Percentiles rank a stretch among this genome's conserved stretches.
Conservation (phyloP, 2,797 vertebrate species). For the Neosalanx taihuensis region DNA sequence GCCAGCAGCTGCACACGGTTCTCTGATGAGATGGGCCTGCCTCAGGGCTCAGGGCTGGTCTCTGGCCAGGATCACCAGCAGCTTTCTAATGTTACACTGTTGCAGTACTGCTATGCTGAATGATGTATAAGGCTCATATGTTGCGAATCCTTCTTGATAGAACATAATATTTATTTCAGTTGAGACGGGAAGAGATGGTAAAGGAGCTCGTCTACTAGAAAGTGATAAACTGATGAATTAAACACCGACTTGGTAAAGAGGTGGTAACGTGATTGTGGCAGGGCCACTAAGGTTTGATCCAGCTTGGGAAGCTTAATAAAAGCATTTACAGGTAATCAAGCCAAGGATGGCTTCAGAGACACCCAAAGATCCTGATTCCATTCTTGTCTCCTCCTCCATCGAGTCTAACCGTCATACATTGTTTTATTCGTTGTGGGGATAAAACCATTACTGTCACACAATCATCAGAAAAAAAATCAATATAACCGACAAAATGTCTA, state of each 20-base stretch:
- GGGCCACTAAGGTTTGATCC: neutral
- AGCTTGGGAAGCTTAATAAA: neutral
- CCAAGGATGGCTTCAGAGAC: conserved; percentile 51
- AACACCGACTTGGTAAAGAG: neutral
- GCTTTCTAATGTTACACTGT: neutral
- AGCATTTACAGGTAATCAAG: neutral
- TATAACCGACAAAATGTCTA: neutral
- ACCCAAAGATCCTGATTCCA: conserved; percentile 43
- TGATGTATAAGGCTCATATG: neutral
- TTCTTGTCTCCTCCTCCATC: conserved; percentile 33
- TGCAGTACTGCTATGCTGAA: neutral
- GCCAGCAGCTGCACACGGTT: neutral
- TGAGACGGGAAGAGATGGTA: conserved; percentile 30
- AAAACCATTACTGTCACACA: neutral
- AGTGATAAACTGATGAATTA: conserved; percentile 12
- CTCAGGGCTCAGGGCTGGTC: neutral
- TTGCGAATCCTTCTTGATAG: neutral
- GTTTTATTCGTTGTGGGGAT: conserved; percentile 20
- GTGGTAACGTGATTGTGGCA: neutral
- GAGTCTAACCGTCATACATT: conserved; percentile 23
- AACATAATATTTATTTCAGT: neutral
- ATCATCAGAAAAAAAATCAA: neutral
- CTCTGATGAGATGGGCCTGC: neutral
- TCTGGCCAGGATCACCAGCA: neutral
- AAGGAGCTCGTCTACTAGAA: conserved; percentile 46